Evolutionary conservation across 2,797 vertebrate species (phyloP).

Genomic region (Microhierax caerulescens): DNA sequence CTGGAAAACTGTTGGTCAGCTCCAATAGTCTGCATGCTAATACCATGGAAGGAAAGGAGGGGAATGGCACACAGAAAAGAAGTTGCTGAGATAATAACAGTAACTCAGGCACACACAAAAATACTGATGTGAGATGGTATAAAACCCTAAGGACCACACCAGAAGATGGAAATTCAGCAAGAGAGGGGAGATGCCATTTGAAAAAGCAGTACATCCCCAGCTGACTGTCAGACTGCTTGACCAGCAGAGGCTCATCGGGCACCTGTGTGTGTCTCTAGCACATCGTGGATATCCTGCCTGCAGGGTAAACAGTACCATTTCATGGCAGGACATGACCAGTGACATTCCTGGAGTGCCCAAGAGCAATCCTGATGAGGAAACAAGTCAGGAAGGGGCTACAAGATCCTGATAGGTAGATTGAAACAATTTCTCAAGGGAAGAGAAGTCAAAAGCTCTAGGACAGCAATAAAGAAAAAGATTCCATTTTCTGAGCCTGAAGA

Average conservation of each 20-base stretch:
- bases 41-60: not conserved
- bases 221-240: not conserved
- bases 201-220: not conserved
- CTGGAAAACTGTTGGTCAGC: not conserved
- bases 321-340: rapidly evolving
- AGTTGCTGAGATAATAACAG: not conserved
- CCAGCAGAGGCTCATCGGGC: not conserved
- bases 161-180: not conserved
- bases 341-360: not conserved
- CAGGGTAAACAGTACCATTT: not conserved
- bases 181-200: rapidly evolving
- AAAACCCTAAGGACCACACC: not conserved
- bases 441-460: not conserved
- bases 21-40: not conserved
- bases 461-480: not conserved
- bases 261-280: not conserved
- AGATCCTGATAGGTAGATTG: not conserved
- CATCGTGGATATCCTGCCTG: not conserved
- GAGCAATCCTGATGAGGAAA: not conserved
- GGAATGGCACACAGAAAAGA: not conserved
- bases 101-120: not conserved
- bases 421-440: not conserved
- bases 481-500: not conserved
- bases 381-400: not conserved
- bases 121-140: rapidly evolving